These are phyloP conservation scores for Catharus minimus DNA, from an alignment of 2,113 vertebrate genomes.

Conservation along the genomic window DNA sequence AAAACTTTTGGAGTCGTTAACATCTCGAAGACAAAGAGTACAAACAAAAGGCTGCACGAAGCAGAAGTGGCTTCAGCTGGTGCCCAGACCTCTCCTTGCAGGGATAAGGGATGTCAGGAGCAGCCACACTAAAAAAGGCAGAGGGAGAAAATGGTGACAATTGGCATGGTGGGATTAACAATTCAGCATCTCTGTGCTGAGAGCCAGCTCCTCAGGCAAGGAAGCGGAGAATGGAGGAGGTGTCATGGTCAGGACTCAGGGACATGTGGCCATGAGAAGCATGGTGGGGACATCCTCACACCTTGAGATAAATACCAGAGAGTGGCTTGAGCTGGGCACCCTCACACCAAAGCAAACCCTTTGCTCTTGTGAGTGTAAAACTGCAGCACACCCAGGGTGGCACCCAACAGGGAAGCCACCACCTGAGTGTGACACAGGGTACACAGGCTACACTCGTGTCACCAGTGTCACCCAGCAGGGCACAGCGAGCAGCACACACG, in stretches of 20 bases:
- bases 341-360: not conserved
- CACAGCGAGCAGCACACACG: rapidly evolving
- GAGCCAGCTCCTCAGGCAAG: not conserved
- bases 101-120: not conserved
- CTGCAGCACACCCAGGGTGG: rapidly evolving
- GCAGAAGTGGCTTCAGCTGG: not conserved
- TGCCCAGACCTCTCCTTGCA: rapidly evolving
- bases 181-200: not conserved
- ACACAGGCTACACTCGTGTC: rapidly evolving
- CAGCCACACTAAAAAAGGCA: not conserved
- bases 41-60: not conserved
- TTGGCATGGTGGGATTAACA: not conserved
- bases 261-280: rapidly evolving
- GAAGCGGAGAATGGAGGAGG: not conserved
- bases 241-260: not conserved
- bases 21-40: not conserved
- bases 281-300: not conserved
- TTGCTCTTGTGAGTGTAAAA: rapidly evolving
- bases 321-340: not conserved
- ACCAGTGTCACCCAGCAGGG: rapidly evolving
- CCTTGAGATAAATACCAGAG: not conserved
- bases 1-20: not conserved
- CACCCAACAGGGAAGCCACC: not conserved
- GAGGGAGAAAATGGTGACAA: not conserved
- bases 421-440: rapidly evolving